phyloP scores from a whole-genome alignment of 2,113 vertebrate genomes.

The Nanorana parkeri region DNA sequence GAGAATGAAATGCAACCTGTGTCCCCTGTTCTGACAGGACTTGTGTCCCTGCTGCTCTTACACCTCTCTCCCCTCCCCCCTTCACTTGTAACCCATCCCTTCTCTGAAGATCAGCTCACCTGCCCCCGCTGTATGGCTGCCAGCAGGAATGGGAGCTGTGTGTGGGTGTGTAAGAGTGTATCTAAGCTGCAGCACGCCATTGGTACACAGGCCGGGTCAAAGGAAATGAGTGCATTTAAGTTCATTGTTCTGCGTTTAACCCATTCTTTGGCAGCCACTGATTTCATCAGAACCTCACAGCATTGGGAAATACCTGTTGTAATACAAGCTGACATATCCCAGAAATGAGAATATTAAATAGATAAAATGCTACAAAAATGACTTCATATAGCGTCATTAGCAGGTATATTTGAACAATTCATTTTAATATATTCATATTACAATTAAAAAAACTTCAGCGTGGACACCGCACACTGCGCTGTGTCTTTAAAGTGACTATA shows the following conservation, averaged over 20 bases:
- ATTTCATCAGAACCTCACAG: neutral
- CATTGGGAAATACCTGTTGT: neutral
- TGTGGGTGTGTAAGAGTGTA: constrained; percentile 57
- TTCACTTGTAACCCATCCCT: constrained; percentile 53
- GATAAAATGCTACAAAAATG: no score
- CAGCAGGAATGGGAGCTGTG: constrained; percentile 55
- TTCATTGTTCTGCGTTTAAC: constrained; percentile 47
- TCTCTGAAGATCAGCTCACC: constrained; percentile 52
- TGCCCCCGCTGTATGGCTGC: constrained; percentile 51
- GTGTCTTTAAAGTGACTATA: no score
- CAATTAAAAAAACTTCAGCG: no score
- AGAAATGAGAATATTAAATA: no score
- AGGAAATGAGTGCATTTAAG: constrained; percentile 58
- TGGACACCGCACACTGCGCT: no score
- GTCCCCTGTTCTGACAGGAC: constrained; percentile 39
- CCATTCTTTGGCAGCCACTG: constrained; percentile 27
- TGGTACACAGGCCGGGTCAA: constrained; percentile 54
- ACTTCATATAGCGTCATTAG: no score
- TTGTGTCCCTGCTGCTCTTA: constrained; percentile 35
- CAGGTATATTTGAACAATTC: no score
- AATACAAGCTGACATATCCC: no score
- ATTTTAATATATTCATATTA: no score
- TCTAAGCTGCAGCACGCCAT: constrained; percentile 51
- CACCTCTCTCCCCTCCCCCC: constrained; percentile 38
- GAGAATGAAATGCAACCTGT: constrained; percentile 12